Evolutionary conservation across 2,113 vertebrate genomes (phyloP), one percentile per base, ranked within the genome.

Genomic region (Urocitellus parryii): DNA sequence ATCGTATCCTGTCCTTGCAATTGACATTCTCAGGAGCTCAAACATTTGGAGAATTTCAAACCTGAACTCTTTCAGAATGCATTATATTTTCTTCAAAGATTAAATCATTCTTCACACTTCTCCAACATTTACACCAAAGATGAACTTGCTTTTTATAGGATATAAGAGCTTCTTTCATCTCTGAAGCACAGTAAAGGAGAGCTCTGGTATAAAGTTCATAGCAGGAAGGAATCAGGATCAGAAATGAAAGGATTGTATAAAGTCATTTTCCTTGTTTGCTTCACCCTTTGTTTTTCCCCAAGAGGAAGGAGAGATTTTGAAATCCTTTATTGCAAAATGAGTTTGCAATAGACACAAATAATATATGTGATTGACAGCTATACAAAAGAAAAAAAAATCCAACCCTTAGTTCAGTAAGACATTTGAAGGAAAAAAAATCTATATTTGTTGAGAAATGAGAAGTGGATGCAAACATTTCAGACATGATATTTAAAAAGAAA

Each of bases 261-360:
- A 97, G 73, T 90, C 72, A 42, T 90, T 84, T 95, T 95, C 79
- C 80, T 93, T 97, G 73, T 96, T 96, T 94, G 83, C 92, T 96
- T 95, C 58, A 90, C 63, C 78, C 34, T 96, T 88, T 95, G 58
- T 88, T 96, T 93, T 68, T 79, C 51, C 83, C 91, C 61, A 3
- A 65, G 93, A 96, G 87, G 61, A 95, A 89, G 80, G 65, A 90
- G 61, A 91, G 84, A 92, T 92, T 97, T 95, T 95, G 58, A 96
- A 97, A 96, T 95, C 73, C 61, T 96, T 97, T 95, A 94, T 92
- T 97, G 67, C 68, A 94, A 97, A 97, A 95, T 96, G 84, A 93
- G 96, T 96, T 97, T 92, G 80, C 97, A 96, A 83, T 90, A 86
- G 83, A 90, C 63, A 53, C 94, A 94, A 96, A 85, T 95, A 95